Base-by-base conservation (phyloP, 2,113 vertebrate genomes). In the Prionailurus bengalensis region DNA sequence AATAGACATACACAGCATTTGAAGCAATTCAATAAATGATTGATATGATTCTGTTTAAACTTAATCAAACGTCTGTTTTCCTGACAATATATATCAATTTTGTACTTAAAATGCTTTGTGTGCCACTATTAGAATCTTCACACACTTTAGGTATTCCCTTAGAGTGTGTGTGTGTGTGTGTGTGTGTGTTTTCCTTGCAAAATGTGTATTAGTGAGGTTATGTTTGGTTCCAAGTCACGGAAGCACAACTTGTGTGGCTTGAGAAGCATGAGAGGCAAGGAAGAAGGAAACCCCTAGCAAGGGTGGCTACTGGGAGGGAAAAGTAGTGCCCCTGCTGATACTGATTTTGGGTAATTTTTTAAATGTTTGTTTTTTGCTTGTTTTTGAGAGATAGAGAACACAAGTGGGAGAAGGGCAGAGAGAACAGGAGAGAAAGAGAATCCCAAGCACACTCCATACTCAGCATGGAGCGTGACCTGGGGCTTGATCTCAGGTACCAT, bases 41-140 rank as follows among this genome's bases (percentile, higher is more conserved):
- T 78, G 53, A 39, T 48, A 58, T 53, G 39, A 58, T 89, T 96
- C 51, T 74, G 16, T 51, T 91, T 85, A 84, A 89, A 87, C 80
- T 23, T 83, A 86, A 93, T 91, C 36, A 79, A 61, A 97, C 66
- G 9, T 55, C 21, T 79, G 2, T 55, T 92, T 86, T 21, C 27
- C 73, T 93, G 48, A 87, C 42, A 76, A 7, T n/a, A 45, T 33
- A 27, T 15, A 1, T 45, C 89, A 51, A 91, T 93, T 94, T 88
- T 36, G 12, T 68, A 82, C 29, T 74, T 88, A 71, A 70, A 91
- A 91, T 13, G 21, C 13, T 79, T 51, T 71, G 10, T 42, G 5
- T 0, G 7, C 25, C 5, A 19, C 21, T 74, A 97, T 91, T 81
- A 81, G 33, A 65, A 91, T 27, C 1, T 85, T 83, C 36, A 23